Conservation (phyloP, 1,140 invertebrate genomes). For the Drosophila quadrilineata region DNA sequence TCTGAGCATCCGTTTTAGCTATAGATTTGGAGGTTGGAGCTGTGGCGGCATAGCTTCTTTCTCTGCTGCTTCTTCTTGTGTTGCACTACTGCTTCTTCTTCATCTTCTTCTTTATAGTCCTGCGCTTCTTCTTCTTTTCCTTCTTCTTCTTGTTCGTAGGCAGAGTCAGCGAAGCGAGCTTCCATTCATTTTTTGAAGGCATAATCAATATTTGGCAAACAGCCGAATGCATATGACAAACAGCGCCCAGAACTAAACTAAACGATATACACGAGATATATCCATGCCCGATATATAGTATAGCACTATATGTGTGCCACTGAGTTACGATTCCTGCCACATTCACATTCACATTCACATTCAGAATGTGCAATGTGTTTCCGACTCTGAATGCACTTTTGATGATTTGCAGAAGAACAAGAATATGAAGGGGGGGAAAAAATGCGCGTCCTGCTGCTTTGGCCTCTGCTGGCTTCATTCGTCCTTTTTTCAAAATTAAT, state of each 20-base stretch:
- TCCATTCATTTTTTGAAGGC: conserved; percentile 71
- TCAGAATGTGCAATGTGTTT: conserved; percentile 49
- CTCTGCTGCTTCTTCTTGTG: no score
- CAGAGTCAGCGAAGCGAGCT: conserved; percentile 64
- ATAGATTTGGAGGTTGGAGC: no score
- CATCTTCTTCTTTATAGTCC: not conserved
- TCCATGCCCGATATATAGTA: not conserved
- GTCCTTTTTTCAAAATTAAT: no score
- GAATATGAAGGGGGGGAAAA: no score
- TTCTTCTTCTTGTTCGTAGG: conserved; percentile 21
- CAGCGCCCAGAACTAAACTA: conserved; percentile 49
- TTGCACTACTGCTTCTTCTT: not conserved
- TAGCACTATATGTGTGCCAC: conserved; percentile 4
- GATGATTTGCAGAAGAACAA: conserved; percentile 72
- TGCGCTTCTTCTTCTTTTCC: no score
- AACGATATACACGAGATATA: conserved; percentile 23
- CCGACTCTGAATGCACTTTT: conserved; percentile 44
- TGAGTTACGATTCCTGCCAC: conserved; percentile 19
- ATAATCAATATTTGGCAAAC: conserved; percentile 76
- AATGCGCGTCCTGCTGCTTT: conserved; percentile 27
- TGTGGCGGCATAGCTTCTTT: no score
- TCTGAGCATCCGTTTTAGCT: no score
- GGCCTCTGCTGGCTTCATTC: not conserved
- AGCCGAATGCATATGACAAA: conserved; percentile 78
- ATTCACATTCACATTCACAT: conserved; percentile 10